phyloP scores from a whole-genome alignment of 2,113 vertebrate genomes.

The Riparia riparia region DNA sequence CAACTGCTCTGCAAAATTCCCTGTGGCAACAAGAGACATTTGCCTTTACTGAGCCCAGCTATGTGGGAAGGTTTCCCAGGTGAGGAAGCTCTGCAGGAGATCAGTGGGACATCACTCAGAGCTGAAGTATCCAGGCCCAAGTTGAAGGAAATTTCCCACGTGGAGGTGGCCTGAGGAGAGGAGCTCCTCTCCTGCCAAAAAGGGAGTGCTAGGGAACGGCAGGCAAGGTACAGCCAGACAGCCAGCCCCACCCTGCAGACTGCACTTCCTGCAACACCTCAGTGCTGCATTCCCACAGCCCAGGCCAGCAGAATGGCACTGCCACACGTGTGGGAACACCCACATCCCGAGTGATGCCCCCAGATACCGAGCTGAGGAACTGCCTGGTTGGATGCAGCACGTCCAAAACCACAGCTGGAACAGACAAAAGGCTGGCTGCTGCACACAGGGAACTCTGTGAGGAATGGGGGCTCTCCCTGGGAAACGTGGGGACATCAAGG shows the following conservation, averaged over 20 bases:
- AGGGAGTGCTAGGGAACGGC: neutral
- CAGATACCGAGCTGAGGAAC: neutral
- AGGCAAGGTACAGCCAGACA: neutral
- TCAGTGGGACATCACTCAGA: neutral
- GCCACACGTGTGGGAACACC: neutral
- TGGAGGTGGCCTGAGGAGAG: slow-evolving; percentile 20
- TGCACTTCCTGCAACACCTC: slow-evolving; percentile 5
- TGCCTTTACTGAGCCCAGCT: neutral
- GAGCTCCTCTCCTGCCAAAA: neutral
- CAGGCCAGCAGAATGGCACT: neutral
- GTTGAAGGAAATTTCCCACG: neutral
- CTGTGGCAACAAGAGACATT: neutral
- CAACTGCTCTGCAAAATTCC: neutral
- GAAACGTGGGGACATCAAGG: neutral
- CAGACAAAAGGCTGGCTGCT: neutral
- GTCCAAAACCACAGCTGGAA: neutral
- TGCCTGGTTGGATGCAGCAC: neutral
- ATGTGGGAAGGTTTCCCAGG: neutral
- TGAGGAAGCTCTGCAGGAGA: neutral
- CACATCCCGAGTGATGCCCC: neutral
- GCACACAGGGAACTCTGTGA: neutral
- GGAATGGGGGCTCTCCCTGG: neutral
- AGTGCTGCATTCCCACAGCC: slow-evolving; percentile 27
- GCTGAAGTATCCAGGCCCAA: neutral
- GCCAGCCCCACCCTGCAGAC: neutral